Evolutionary conservation across 2,888 invertebrate genomes (phyloP), one percentile per base, ranked within the genome.

Genomic region (Pseudoips prasinana): DNA sequence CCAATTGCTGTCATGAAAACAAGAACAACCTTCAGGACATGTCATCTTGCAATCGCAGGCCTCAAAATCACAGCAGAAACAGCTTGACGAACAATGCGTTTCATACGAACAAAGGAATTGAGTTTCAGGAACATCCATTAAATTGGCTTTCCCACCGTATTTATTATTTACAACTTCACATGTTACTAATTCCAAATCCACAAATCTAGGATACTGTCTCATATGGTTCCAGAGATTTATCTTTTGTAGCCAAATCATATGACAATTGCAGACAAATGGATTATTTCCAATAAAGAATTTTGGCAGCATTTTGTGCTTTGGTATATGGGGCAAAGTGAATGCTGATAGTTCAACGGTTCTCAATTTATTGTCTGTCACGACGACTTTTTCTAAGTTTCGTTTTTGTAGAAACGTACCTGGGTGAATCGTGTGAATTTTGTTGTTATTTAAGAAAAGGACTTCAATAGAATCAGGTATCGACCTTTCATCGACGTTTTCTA

Each of bases 41-140:
- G 94, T 94, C 94, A 95, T 95, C 86, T 95, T 94, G 78, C 96
- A 96, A 77, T 96, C 96, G 71, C 96, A 96, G 23, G 94, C 95
- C 73, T 95, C 95, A 79, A 94, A 96, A 62, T 95, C 95, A 72
- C 96, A 96, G 74, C 96, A 96, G 67, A 94, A 94, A 72, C 96
- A 96, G 46, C 94, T 89, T 7, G 95, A 92, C 64, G 95, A 95
- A 78, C 96, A 96, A 73, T 95, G 94, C 29, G 93, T 92, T 67
- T 93, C 92, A 82, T 95, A 95, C 7, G 92, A 92, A 73, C 95
- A 96, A 57, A 95, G 90, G 72, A 95, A 95, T 73, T 95, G 93
- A 54, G 93, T 92, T 41, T 93, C 90, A 57, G 92, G 92, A 56
- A 94, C 88, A 63, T 92, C 92, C 66, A 93, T 88, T 47, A 94